Evolutionary conservation across 2,888 invertebrate genomes (phyloP).

Genomic region (Actias luna): DNA sequence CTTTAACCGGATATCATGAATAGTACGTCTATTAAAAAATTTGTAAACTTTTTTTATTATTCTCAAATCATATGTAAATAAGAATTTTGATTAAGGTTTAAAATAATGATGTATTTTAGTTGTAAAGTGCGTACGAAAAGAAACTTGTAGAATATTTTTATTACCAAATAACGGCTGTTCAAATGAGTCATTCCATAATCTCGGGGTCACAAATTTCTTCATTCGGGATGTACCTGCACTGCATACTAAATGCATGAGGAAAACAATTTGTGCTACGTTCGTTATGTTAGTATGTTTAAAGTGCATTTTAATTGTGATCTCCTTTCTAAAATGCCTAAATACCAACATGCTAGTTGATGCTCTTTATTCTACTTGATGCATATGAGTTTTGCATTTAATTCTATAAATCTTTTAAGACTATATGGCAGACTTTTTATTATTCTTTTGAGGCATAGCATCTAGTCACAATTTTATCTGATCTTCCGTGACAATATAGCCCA

Average conservation of each 20-base stretch:
- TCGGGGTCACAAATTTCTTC: conserved; percentile 64
- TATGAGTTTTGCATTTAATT: background rate
- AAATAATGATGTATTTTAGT: conserved; percentile 24
- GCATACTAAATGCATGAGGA: conserved; percentile 64
- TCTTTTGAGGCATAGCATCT: too few relatives aligned
- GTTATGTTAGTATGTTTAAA: conserved; percentile 46
- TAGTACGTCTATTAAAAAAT: background rate
- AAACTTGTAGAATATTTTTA: conserved; percentile 59
- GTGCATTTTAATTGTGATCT: conserved; percentile 61
- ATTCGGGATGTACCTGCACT: conserved; percentile 42
- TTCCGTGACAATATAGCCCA: too few relatives aligned
- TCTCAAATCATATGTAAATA: too few relatives aligned
- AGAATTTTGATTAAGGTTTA: background rate
- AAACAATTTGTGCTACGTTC: conserved; percentile 52
- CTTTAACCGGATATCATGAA: background rate
- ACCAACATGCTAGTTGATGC: conserved; percentile 17
- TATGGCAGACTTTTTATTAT: too few relatives aligned
- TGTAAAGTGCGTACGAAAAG: conserved; percentile 43
- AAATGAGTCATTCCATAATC: conserved; percentile 68
- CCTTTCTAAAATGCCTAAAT: conserved; percentile 53
- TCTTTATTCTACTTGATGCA: background rate
- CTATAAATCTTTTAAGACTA: background rate
- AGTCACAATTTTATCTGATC: too few relatives aligned
- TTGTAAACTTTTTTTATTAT: background rate
- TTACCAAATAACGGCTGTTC: conserved; percentile 63